Evolutionary conservation across 2,888 invertebrate genomes (phyloP), one percentile per base, ranked within the genome.

Genomic region (Stegophylla sp.): DNA sequence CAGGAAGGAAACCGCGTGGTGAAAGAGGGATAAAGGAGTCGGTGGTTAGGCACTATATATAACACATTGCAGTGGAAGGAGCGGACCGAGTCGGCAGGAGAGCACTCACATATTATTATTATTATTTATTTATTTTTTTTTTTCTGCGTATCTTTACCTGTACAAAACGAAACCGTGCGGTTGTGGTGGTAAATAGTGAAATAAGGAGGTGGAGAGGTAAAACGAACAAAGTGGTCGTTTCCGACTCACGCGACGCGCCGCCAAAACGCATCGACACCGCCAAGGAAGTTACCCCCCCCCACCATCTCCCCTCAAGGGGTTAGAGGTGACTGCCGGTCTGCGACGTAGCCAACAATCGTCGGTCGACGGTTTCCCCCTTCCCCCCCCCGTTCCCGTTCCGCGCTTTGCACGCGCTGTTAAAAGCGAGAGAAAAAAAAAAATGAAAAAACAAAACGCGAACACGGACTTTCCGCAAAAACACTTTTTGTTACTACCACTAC

Each of bases 171-270:
- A 41, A 67, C 15, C n/a, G n/a, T n/a, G n/a, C n/a, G 15, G 41
- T 3, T 17, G 15, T n/a, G 66, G 43, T 9, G 41, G 41, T 13
- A n/a, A n/a, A n/a, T n/a, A n/a, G 26, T 20, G 12, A 67, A 10
- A 48, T 15, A 15, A 5, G 26, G 15, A 5, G 28, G 28, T 7
- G 10, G 3, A 1, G 17, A 34, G n/a, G 28, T 17, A 26, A 67
- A 48, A 28, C 45, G 1, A 61, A 56, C 69, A 69, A 69, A 79
- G 79, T 79, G 79, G 48, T 15, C 79, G 23, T 61, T 79, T 69
- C 79, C 79, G 69, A 34, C 20, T 23, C 67, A 61, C 69, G 59
- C 61, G 20, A 79, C 45, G 26, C 7, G 23, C 56, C n/a, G 59
- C 15, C 28, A 51, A 45, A 63, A 74, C 51, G 34, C 28, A 34